A percentile compares a stretch with the other conserved stretches of the same genome.
Conservation (phyloP, 1,140 invertebrate genomes). For the Caenorhabditis latens region DNA sequence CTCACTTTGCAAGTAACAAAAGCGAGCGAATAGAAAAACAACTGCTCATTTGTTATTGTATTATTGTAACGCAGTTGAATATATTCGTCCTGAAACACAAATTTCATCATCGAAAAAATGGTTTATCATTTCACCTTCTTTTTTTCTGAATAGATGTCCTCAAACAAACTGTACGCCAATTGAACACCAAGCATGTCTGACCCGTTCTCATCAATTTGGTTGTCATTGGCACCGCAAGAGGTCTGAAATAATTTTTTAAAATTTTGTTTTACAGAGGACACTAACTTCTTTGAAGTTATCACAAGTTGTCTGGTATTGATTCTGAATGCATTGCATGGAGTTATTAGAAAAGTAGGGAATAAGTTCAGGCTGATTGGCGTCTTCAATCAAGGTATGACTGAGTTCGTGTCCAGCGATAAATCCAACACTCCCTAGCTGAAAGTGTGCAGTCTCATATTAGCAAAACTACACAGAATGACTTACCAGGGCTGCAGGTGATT, state of each 20-base stretch:
- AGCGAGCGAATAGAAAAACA: conserved; percentile 9
- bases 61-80: not conserved
- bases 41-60: not conserved
- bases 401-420: conserved; percentile 1
- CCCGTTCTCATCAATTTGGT: conserved; percentile 17
- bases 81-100: not conserved
- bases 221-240: not conserved
- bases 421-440: conserved; percentile 7
- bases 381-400: conserved; percentile 8
- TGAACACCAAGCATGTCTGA: not conserved
- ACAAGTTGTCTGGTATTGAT: conserved; percentile 11
- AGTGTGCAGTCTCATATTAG: not conserved
- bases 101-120: not conserved
- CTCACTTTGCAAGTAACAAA: not conserved
- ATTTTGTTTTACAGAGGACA: not conserved
- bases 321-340: not conserved
- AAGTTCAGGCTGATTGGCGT: not conserved
- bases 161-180: conserved; percentile 7
- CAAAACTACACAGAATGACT: not conserved
- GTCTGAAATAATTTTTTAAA: not conserved
- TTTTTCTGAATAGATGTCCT: not conserved
- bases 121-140: not conserved
- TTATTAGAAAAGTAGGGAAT: conserved; percentile 12
- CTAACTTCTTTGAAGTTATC: not conserved
- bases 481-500: not conserved